phyloP scores from a whole-genome alignment of 2,888 invertebrate genomes.

The Metopia argyrocephala region DNA sequence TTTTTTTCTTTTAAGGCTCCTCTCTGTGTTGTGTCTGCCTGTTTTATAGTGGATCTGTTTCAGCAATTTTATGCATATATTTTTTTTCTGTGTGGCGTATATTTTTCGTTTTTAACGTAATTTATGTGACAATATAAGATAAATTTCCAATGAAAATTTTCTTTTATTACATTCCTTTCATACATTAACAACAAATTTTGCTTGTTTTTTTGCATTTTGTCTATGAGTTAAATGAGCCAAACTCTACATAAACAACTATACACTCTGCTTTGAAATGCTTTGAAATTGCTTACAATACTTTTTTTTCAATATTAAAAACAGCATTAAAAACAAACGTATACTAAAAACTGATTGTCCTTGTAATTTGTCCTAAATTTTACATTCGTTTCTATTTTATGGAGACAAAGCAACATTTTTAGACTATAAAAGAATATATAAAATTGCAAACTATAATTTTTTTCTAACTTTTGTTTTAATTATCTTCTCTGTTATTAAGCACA shows the following conservation, averaged over 20 bases:
- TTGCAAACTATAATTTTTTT: slow-evolving; percentile 34
- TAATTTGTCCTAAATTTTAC: slow-evolving; percentile 1
- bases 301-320: slow-evolving; percentile 3
- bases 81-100: slow-evolving; percentile 39
- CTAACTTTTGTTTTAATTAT: slow-evolving; percentile 40
- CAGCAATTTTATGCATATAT: slow-evolving; percentile 45
- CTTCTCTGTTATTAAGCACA: neutral
- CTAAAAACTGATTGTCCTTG: slow-evolving; percentile 46
- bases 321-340: neutral
- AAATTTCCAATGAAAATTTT: slow-evolving; percentile 55
- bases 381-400: neutral
- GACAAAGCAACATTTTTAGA: slow-evolving; percentile 42
- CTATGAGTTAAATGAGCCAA: slow-evolving; percentile 56
- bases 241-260: slow-evolving; percentile 16
- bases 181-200: neutral
- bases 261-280: neutral
- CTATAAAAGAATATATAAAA: slow-evolving; percentile 3
- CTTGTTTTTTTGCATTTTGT: neutral
- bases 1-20: neutral
- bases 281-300: neutral
- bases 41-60: slow-evolving; percentile 15
- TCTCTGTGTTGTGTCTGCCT: neutral
- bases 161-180: slow-evolving; percentile 51
- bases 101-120: slow-evolving; percentile 53
- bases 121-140: slow-evolving; percentile 64